Base-by-base conservation (phyloP, 64 coral and sea anemone genomes). In the Stichodactyla mertensii region DNA sequence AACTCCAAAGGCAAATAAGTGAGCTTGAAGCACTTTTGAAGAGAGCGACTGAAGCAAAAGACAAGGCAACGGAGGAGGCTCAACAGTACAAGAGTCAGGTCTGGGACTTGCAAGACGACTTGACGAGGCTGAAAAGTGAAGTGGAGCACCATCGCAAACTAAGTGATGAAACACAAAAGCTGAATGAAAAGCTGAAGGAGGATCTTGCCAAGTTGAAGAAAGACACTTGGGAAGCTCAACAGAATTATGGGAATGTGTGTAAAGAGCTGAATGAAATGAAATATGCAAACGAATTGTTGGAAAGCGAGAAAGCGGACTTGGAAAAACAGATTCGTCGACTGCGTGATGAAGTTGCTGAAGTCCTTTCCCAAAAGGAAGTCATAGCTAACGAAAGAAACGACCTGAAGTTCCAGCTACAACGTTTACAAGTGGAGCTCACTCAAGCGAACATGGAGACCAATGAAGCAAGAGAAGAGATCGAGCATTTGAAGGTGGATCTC, bases 131-230 rank as follows among this genome's bases (percentile, higher is more conserved):
- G 1, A 89, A 89, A 70, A 90, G 86, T 6, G 91, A 93, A 84
- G 85, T 89, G 36, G 88, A 78, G 2, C 91, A 93, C n/a, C 70
- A 90, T 14, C 67, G 89, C 20, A 92, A 82, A 20, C 51, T 90
- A 61, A 77, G 89, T 15, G 79, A 62, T 9, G 94, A 96, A 56
- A 92, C 92, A 74, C 86, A 92, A 23, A 92, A 90, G 52, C 90
- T 96, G 91, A 96, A 96, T 61, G 94, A 96, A 19, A 96, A 96
- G 28, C 85, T 96, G 52, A 96, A 96, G 19, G 69, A 78, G 51
- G 91, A 96, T 12, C 55, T 96, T 23, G 86, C 81, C 51, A 83
- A 96, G 16, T n/a, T 93, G 7, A 93, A 96, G 55, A 92, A 93
- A 71, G 89, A 92, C 26, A 86, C 86, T 5, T 90, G 88, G 87